Percentiles rank a stretch among this genome's conserved stretches.
Evolutionary conservation across 2,888 invertebrate species (phyloP).

Genomic region (Homarus gammarus): DNA sequence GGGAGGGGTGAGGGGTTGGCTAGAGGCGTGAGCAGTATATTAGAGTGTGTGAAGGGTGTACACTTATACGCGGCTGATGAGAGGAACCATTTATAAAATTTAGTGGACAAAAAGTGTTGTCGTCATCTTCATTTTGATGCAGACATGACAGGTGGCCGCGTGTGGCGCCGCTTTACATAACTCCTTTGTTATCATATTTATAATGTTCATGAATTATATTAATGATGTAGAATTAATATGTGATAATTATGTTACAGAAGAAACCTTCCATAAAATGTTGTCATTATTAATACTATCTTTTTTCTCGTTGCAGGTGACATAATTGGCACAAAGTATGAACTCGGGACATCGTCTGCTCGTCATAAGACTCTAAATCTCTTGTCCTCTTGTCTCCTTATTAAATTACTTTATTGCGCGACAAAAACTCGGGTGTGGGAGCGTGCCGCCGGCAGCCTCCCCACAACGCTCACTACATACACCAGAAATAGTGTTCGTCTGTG

Average conservation of each 20-base stretch:
- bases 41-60: conserved; percentile 2
- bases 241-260: background rate
- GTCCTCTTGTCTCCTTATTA: conserved; percentile 55
- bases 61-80: background rate
- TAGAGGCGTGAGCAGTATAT: background rate
- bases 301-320: conserved; percentile 39
- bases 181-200: background rate
- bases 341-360: conserved; percentile 1
- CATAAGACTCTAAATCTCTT: conserved; percentile 39
- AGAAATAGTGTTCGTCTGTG: conserved; percentile 37
- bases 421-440: conserved; percentile 13
- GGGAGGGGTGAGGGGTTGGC: background rate
- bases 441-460: background rate
- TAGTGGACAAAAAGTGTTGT: conserved; percentile 18
- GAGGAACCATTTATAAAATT: conserved; percentile 35
- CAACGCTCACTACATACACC: conserved; percentile 12
- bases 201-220: background rate
- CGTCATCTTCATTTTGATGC: conserved; percentile 47
- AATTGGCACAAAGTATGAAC: conserved; percentile 36
- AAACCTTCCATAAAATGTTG: background rate
- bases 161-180: conserved; percentile 21
- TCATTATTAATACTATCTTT: background rate
- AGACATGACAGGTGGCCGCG: conserved; percentile 40
- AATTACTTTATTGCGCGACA: conserved; percentile 55
- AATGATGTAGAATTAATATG: background rate